Conservation (phyloP, 2,888 invertebrate species). For the Drosophila bunnanda region DNA sequence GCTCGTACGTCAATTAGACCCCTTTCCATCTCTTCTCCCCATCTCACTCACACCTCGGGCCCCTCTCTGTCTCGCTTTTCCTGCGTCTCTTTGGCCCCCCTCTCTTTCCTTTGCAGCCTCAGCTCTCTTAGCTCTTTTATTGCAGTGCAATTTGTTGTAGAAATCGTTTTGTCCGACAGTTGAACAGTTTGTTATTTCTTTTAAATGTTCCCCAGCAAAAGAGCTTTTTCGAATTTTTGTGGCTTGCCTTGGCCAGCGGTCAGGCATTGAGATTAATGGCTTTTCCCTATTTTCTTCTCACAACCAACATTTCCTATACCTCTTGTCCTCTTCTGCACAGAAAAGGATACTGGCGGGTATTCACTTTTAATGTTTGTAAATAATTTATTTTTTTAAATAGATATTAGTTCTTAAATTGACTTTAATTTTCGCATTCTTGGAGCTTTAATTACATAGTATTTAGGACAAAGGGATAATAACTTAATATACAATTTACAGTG, state of each 20-base stretch:
- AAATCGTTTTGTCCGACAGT: slow-evolving; percentile 82
- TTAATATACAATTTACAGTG: slow-evolving; percentile 1
- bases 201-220: slow-evolving; percentile 79
- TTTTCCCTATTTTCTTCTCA: slow-evolving; percentile 5
- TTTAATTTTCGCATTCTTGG: not conserved
- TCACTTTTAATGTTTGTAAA: not conserved
- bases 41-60: slow-evolving; percentile 14
- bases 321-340: not conserved
- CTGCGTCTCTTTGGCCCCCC: slow-evolving; percentile 30
- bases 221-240: slow-evolving; percentile 79
- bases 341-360: not conserved
- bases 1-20: slow-evolving; percentile 84
- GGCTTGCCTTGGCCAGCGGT: slow-evolving; percentile 66
- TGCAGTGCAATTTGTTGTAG: slow-evolving; percentile 82
- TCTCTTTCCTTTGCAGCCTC: slow-evolving; percentile 19
- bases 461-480: not conserved
- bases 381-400: not conserved
- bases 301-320: not conserved
- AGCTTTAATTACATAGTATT: not conserved
- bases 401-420: not conserved
- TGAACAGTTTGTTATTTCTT: slow-evolving; percentile 81
- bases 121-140: slow-evolving; percentile 72
- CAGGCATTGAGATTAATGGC: slow-evolving; percentile 61
- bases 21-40: slow-evolving; percentile 54
- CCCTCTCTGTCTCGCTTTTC: slow-evolving; percentile 44